phyloP scores from a whole-genome alignment of 2,797 vertebrate genomes.

The Sebastes cheni region DNA sequence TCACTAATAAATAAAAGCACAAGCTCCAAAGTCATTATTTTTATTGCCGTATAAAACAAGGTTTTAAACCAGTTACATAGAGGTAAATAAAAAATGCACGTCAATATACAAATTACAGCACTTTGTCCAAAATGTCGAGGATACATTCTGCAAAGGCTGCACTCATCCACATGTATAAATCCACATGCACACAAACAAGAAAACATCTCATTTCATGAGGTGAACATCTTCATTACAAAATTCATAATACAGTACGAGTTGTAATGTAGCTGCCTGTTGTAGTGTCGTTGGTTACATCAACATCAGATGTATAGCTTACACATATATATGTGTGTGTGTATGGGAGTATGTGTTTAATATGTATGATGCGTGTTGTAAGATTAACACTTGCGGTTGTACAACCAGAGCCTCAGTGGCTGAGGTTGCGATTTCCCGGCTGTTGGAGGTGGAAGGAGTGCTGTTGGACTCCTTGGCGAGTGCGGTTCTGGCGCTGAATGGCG shows the following conservation, averaged over 20 bases:
- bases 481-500: conserved; percentile 88
- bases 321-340: background rate
- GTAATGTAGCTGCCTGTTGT: conserved; percentile 49
- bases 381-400: background rate
- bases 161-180: background rate
- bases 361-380: background rate
- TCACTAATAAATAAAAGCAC: background rate
- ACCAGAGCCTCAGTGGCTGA: conserved; percentile 84
- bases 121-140: background rate
- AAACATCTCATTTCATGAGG: conserved; percentile 54
- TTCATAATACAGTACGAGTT: conserved; percentile 22
- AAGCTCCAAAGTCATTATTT: conserved; percentile 20
- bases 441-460: conserved; percentile 83
- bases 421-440: conserved; percentile 89
- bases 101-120: conserved; percentile 19
- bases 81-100: conserved; percentile 40
- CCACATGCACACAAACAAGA: conserved; percentile 19
- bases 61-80: conserved; percentile 21
- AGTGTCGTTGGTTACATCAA: conserved; percentile 11
- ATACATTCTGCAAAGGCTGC: conserved; percentile 30
- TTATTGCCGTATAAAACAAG: conserved; percentile 48
- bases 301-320: conserved; percentile 21
- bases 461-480: conserved; percentile 79
- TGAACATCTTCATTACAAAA: conserved; percentile 18
- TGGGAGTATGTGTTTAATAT: background rate